Conservation (phyloP, 2,888 invertebrate species). For the Listrodromus nycthemerus region DNA sequence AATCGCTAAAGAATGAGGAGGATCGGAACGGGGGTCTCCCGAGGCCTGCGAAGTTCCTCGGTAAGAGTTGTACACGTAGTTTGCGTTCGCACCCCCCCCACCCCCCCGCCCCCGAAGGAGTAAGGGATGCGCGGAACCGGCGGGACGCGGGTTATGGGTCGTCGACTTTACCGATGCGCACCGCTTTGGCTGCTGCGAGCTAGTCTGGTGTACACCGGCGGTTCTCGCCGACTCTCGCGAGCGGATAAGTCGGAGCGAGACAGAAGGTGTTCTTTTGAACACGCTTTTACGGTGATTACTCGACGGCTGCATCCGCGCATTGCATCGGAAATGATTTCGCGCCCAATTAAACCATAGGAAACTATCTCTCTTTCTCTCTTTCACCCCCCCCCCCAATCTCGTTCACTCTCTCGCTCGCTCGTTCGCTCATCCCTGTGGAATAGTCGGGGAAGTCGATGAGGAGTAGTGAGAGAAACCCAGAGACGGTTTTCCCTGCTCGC, state of each 20-base stretch:
- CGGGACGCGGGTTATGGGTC: conserved; percentile 31
- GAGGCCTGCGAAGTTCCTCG: conserved; percentile 4
- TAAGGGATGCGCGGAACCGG: background rate
- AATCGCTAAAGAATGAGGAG: conserved; percentile 15
- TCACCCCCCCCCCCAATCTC: conserved; percentile 68
- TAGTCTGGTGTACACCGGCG: background rate
- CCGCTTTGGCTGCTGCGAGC: conserved; percentile 19
- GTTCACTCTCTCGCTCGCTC: conserved; percentile 65
- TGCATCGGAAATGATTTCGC: conserved; percentile 84
- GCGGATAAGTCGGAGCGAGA: conserved; percentile 35
- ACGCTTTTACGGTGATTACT: conserved; percentile 83
- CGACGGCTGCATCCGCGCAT: conserved; percentile 81
- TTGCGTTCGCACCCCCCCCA: conserved; percentile 20
- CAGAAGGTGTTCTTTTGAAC: conserved; percentile 74
- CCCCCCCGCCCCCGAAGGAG: background rate
- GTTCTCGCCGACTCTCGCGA: background rate
- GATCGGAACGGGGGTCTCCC: conserved; percentile 28
- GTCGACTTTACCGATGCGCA: conserved; percentile 41
- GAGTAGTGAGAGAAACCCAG: conserved; percentile 18
- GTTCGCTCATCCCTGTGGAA: conserved; percentile 2
- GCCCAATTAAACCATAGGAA: conserved; percentile 84
- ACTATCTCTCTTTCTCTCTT: conserved; percentile 70
- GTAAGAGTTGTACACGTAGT: conserved; percentile 19
- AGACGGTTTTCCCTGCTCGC: conserved; percentile 33
- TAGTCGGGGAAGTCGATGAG: conserved; percentile 15